Evolutionary conservation across 2,797 vertebrate species (phyloP).

Genomic region (Helicolenus hilgendorfi): DNA sequence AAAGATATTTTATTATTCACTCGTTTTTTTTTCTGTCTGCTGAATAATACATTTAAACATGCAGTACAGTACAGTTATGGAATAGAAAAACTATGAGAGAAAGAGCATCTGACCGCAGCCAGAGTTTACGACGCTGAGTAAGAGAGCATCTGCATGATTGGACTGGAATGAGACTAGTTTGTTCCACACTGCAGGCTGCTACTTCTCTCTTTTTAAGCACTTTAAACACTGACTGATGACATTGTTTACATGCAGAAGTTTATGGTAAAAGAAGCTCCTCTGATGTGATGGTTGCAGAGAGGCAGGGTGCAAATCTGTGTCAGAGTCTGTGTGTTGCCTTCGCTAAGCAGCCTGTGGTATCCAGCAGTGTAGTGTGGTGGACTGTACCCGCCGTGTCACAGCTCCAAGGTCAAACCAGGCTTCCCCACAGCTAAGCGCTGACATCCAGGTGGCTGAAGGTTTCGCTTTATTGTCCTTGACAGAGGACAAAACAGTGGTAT

Average conservation of each 20-base stretch:
- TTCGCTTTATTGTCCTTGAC: constrained; percentile 33
- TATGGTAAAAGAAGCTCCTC: neutral
- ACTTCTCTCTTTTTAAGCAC: neutral
- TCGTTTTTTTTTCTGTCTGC: neutral
- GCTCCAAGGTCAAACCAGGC: constrained; percentile 4
- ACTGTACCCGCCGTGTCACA: neutral
- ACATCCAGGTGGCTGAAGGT: constrained; percentile 46
- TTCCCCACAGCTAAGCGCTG: constrained; percentile 14
- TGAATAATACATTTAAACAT: constrained; percentile 8
- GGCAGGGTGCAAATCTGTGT: neutral
- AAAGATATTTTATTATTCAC: constrained; percentile 24
- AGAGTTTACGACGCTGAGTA: neutral
- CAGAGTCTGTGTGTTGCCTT: neutral
- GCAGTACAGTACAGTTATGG: neutral
- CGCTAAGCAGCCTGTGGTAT: neutral
- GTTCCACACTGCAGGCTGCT: neutral
- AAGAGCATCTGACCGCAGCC: neutral
- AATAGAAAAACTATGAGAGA: neutral
- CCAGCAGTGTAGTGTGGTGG: neutral
- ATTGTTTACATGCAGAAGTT: neutral
- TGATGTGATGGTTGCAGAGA: constrained; percentile 9
- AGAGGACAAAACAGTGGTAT: neutral
- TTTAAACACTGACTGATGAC: constrained; percentile 3
- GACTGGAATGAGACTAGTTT: neutral
- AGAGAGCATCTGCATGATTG: constrained; percentile 14